Conservation (phyloP, 2,888 invertebrate species). For the Cloeon dipterum region DNA sequence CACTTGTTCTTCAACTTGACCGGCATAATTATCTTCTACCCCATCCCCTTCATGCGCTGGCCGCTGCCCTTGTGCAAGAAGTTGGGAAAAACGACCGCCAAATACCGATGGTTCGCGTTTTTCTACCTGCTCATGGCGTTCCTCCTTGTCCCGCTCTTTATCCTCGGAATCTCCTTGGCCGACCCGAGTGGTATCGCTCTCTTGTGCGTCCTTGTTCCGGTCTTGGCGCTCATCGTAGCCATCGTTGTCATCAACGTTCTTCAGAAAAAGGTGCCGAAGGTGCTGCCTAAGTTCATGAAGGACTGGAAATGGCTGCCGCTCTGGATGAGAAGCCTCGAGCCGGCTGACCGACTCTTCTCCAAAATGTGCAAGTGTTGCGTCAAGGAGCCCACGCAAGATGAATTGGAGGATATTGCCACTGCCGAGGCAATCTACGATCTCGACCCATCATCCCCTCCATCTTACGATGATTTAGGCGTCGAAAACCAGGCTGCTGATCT, state of each 20-base stretch:
- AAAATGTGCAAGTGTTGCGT: background rate
- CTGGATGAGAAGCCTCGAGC: slow-evolving; percentile 18
- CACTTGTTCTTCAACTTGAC: slow-evolving; percentile 29
- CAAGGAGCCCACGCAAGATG: too few species aligned
- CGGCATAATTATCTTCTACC: slow-evolving; percentile 26
- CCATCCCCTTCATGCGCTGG: slow-evolving; percentile 23
- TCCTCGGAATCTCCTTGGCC: slow-evolving; percentile 15
- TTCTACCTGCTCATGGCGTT: slow-evolving; percentile 20
- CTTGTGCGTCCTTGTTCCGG: slow-evolving; percentile 14
- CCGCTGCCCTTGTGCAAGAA: slow-evolving; percentile 23
- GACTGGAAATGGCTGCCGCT: slow-evolving; percentile 19
- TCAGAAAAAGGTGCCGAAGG: slow-evolving; percentile 13
- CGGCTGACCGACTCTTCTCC: slow-evolving; percentile 14
- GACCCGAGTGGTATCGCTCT: slow-evolving; percentile 11
- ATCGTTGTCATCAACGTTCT: slow-evolving; percentile 15
- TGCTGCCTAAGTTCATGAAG: slow-evolving; percentile 14
- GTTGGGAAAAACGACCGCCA: slow-evolving; percentile 25
- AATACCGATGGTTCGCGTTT: slow-evolving; percentile 29
- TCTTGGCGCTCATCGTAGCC: slow-evolving; percentile 12
- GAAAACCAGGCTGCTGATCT: background rate
- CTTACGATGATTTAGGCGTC: background rate
- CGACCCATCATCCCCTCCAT: too few species aligned
- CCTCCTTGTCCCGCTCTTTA: slow-evolving; percentile 13
- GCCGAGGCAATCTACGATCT: background rate
- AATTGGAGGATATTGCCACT: too few species aligned